Conservation (phyloP, 2,888 invertebrate genomes). For the Ophion ellenae region DNA sequence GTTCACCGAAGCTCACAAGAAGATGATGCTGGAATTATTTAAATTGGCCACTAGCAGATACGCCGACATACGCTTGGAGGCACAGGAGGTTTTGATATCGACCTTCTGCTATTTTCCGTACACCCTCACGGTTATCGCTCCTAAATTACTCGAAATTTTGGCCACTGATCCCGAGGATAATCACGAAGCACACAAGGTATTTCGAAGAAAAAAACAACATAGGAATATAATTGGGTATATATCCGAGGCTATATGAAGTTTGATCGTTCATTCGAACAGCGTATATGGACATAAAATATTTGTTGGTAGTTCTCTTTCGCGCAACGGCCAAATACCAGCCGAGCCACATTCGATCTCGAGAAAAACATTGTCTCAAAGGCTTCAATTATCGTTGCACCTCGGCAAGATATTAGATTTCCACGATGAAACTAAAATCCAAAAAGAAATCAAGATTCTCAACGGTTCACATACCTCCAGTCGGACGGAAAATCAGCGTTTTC, state of each 20-base stretch:
- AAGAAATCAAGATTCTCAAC: no score
- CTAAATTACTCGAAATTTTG: conserved; percentile 87
- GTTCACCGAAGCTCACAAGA: conserved; percentile 87
- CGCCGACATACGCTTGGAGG: conserved; percentile 88
- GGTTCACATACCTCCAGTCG: no score
- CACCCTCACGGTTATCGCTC: conserved; percentile 88
- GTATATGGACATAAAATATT: no score
- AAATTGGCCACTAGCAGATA: conserved; percentile 88
- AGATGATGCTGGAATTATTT: conserved; percentile 87
- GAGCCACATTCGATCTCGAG: no score
- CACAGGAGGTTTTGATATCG: conserved; percentile 88
- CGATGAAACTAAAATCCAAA: no score
- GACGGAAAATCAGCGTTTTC: no score
- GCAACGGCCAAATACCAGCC: no score
- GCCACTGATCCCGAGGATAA: conserved; percentile 86
- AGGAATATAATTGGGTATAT: background rate
- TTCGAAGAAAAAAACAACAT: background rate
- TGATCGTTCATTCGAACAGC: no score
- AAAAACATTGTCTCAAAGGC: no score
- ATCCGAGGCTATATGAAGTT: background rate
- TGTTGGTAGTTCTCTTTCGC: no score
- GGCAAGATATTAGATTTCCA: no score
- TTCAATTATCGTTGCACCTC: no score
- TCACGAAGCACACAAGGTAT: conserved; percentile 89
- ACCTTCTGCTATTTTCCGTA: conserved; percentile 88